Conservation (phyloP, 1,140 invertebrate genomes). For the Notospermus geniculatus region DNA sequence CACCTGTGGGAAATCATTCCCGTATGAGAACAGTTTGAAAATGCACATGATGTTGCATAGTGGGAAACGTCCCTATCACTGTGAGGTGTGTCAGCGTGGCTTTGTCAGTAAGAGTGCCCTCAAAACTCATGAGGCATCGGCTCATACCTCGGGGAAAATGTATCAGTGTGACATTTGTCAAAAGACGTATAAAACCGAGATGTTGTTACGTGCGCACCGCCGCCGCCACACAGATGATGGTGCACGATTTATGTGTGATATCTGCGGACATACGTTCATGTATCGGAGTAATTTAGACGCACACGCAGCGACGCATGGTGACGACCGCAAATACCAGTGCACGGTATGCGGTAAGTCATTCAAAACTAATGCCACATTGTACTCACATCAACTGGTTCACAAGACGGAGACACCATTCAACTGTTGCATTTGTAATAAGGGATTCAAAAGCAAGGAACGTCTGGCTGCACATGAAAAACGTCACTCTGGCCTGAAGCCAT, state of each 20-base stretch:
- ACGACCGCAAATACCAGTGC: conserved; percentile 35
- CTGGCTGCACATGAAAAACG: conserved; percentile 60
- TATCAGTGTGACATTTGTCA: conserved; percentile 39
- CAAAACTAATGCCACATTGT: conserved; percentile 44
- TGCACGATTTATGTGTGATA: conserved; percentile 45
- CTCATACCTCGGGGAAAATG: conserved; percentile 46
- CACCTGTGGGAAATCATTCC: conserved; percentile 70
- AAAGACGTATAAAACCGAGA: conserved; percentile 42
- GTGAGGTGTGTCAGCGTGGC: conserved; percentile 69
- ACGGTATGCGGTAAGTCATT: conserved; percentile 41
- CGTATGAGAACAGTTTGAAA: conserved; percentile 82
- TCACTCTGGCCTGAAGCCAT: conserved; percentile 60
- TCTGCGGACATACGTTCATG: conserved; percentile 48
- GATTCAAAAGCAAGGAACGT: conserved; percentile 62
- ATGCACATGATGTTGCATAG: conserved; percentile 81
- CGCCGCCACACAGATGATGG: conserved; percentile 39
- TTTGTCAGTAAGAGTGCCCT: conserved; percentile 87
- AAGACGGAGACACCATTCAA: conserved; percentile 54
- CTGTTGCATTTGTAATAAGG: conserved; percentile 62
- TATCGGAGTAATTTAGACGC: conserved; percentile 43
- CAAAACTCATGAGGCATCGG: conserved; percentile 63
- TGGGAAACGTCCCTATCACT: conserved; percentile 74
- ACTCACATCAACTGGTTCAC: conserved; percentile 61
- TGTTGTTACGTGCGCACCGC: conserved; percentile 35
- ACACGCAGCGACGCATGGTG: conserved; percentile 36